Evolutionary conservation across 2,888 invertebrate species (phyloP).

Genomic region (Saturnia japonica): DNA sequence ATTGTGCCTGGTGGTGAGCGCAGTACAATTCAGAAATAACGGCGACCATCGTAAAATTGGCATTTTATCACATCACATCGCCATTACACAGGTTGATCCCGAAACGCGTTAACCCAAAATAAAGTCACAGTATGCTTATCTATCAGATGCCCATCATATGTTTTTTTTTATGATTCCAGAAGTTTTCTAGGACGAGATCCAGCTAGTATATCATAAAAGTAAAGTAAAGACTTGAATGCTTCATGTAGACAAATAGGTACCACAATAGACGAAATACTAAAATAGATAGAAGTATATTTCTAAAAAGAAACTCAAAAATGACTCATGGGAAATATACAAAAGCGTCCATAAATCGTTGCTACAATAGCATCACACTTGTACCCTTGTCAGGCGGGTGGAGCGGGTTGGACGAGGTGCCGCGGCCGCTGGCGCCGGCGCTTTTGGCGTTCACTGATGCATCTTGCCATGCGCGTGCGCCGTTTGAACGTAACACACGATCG

Average conservation of each 20-base stretch:
- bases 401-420: conserved; percentile 23
- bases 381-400: conserved; percentile 36
- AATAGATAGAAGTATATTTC: background rate
- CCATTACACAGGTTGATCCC: too few species aligned
- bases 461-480: background rate
- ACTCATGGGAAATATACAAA: conserved; percentile 20
- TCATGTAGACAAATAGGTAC: background rate
- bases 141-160: too few species aligned
- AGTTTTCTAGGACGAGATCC: too few species aligned
- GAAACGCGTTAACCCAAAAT: too few species aligned
- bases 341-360: conserved; percentile 19
- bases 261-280: background rate
- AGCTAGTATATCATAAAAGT: background rate
- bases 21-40: too few species aligned
- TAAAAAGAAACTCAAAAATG: background rate
- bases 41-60: too few species aligned
- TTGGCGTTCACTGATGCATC: conserved; percentile 36
- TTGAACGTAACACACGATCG: background rate
- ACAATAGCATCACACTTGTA: conserved; percentile 25
- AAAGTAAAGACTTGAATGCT: background rate
- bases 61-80: too few species aligned
- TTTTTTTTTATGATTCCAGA: too few species aligned
- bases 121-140: too few species aligned
- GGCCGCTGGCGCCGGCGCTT: conserved; percentile 60
- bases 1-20: too few species aligned